phyloP scores from a whole-genome alignment of 2,113 vertebrate species.

The Empidonax traillii region DNA sequence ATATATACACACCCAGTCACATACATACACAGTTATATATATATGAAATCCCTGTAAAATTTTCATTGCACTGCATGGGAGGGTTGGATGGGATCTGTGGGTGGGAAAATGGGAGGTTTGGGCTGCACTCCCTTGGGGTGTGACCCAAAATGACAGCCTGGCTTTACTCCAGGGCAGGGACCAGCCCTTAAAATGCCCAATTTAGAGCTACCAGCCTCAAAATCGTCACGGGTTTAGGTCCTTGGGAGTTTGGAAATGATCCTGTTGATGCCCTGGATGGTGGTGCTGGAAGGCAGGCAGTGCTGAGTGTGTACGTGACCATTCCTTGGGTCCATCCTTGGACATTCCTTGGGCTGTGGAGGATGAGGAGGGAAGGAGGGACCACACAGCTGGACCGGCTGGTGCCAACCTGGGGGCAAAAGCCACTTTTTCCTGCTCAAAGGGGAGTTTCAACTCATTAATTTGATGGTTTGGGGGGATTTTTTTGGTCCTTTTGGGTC shows the following conservation, averaged over 20 bases:
- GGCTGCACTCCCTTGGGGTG: neutral
- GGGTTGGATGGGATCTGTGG: neutral
- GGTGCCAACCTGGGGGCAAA: neutral
- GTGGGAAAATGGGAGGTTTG: neutral
- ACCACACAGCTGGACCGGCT: neutral
- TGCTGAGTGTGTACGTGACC: neutral
- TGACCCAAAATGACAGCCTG: fast-evolving
- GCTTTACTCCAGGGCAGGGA: neutral
- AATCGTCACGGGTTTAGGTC: fast-evolving
- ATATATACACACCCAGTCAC: neutral
- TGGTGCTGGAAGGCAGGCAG: neutral
- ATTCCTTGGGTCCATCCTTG: neutral
- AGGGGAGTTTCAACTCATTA: neutral
- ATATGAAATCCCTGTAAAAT: neutral
- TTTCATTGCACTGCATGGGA: neutral
- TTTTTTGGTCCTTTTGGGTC: neutral
- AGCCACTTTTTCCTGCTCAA: neutral
- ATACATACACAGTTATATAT: neutral
- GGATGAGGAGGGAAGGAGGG: neutral
- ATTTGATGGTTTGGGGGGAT: neutral
- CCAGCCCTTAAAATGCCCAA: neutral
- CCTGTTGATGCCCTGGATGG: neutral
- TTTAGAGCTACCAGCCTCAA: neutral
- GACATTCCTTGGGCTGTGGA: neutral
- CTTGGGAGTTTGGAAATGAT: neutral